Conservation (phyloP, 2,113 vertebrate genomes). For the Rhadina sibilatrix region DNA sequence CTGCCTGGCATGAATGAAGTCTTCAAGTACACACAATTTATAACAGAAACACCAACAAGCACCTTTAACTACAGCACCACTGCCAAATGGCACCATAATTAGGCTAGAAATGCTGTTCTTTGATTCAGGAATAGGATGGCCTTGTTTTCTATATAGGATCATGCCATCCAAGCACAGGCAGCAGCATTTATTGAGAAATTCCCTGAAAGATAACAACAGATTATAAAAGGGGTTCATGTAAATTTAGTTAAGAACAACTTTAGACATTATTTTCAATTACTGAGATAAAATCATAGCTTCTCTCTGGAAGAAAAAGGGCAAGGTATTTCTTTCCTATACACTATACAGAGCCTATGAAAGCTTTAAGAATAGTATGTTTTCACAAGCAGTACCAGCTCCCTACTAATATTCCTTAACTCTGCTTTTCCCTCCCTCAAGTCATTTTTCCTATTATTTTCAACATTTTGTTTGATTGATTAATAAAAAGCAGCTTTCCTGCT, state of each 20-base stretch:
- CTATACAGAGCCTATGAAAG: slow-evolving; percentile 44
- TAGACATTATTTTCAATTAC: slow-evolving; percentile 82
- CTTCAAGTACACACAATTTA: background rate
- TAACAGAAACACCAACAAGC: slow-evolving; percentile 7
- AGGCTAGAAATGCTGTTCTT: slow-evolving; percentile 50
- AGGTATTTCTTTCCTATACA: slow-evolving; percentile 2
- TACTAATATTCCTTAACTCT: slow-evolving; percentile 3
- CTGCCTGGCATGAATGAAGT: background rate
- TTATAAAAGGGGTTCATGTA: slow-evolving; percentile 69
- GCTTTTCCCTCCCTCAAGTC: background rate
- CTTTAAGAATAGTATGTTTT: slow-evolving; percentile 40
- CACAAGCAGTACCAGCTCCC: slow-evolving; percentile 13
- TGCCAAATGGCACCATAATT: slow-evolving; percentile 22
- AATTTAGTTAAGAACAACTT: slow-evolving; percentile 75
- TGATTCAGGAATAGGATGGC: slow-evolving; percentile 50
- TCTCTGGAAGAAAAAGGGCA: slow-evolving; percentile 17
- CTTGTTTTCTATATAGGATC: slow-evolving; percentile 48
- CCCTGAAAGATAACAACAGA: slow-evolving; percentile 69
- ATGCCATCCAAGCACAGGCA: slow-evolving; percentile 28
- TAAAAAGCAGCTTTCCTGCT: slow-evolving; percentile 29
- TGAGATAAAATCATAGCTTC: slow-evolving; percentile 75
- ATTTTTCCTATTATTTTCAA: slow-evolving; percentile 49
- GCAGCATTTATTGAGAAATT: slow-evolving; percentile 70
- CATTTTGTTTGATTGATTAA: slow-evolving; percentile 32
- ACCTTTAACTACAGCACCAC: slow-evolving; percentile 24